Evolutionary conservation across 2,888 invertebrate species (phyloP).

Genomic region (Oscheius onirici): DNA sequence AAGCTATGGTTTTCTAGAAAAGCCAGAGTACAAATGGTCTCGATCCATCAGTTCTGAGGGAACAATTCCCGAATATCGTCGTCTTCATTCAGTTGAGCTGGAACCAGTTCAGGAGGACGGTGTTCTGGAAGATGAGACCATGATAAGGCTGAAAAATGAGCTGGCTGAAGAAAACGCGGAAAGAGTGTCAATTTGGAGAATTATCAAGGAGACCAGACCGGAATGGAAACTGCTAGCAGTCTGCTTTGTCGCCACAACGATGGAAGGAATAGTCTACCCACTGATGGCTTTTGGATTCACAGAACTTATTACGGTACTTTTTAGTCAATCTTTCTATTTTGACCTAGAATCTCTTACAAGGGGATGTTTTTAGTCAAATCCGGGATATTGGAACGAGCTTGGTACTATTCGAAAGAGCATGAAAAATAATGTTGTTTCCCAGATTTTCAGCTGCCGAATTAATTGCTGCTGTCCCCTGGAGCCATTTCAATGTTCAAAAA

Average conservation of each 20-base stretch:
- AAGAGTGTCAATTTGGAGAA: constrained; percentile 50
- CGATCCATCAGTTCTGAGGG: constrained; percentile 7
- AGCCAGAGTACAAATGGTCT: constrained; percentile 16
- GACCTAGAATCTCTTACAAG: no score
- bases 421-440: no score
- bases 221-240: constrained; percentile 72
- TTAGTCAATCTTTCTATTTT: neutral
- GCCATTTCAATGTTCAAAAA: no score
- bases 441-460: no score
- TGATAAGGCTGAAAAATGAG: constrained; percentile 26
- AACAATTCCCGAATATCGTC: neutral
- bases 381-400: no score
- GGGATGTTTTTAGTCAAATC: no score
- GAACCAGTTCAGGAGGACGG: constrained; percentile 10
- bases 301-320: constrained; percentile 16
- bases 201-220: constrained; percentile 71
- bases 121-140: constrained; percentile 1
- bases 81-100: neutral
- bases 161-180: constrained; percentile 41
- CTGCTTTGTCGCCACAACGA: constrained; percentile 71
- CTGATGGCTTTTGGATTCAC: constrained; percentile 73
- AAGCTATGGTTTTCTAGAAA: neutral
- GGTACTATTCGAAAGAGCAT: no score
- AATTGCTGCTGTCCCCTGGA: no score
- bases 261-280: constrained; percentile 74